Base-by-base conservation (phyloP, 2,113 vertebrate species). In the Baryphthengus martii region DNA sequence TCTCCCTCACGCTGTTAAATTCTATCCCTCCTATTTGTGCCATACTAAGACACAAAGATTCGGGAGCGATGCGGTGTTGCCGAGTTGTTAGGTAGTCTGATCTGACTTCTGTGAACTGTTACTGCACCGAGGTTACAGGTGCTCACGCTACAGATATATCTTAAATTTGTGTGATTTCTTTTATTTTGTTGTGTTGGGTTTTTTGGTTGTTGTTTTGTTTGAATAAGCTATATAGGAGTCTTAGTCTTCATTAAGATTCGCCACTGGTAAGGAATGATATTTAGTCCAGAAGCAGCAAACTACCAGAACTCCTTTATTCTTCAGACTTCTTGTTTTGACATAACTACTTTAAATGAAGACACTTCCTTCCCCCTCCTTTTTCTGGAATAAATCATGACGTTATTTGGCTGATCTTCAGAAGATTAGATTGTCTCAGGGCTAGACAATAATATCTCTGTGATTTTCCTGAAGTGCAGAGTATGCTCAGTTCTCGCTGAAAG, bases 361-460 rank as follows among this genome's bases (percentile, higher is more conserved):
- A 28, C 13, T 89, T 93, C 39, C 47, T 93, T 81, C 39, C 47
- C 21, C 52, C 21, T 89, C 28, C 14, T 79, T 93, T 76, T 59
- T 73, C 45, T 85, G 45, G 11, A 66, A 33, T 72, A 83, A 68
- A 66, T 89, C 3, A 16, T 76, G 31, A 53, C 45, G 14, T 65
- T 89, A 37, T 44, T 66, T 86, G 29, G 7, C 59, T 67, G 11
- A 6, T 88, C 42, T 90, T 66, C 59, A 19, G 75, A 93, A 68
- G 42, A 92, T 94, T 62, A 86, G 47, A 56, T 93, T 90, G 40
- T 88, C 68, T 94, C 82, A 72, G 79, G 72, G 55, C 47, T 78
- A 42, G 67, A 40, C 11, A 24, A 4, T 50, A 79, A 31, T 47
- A 50, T 45, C 86, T 72, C 50, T 80, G 16, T 79, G 82, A 25